These are phyloP conservation scores for Lamprotornis superbus DNA, from an alignment of 2,113 vertebrate species.

Conservation along the genomic window DNA sequence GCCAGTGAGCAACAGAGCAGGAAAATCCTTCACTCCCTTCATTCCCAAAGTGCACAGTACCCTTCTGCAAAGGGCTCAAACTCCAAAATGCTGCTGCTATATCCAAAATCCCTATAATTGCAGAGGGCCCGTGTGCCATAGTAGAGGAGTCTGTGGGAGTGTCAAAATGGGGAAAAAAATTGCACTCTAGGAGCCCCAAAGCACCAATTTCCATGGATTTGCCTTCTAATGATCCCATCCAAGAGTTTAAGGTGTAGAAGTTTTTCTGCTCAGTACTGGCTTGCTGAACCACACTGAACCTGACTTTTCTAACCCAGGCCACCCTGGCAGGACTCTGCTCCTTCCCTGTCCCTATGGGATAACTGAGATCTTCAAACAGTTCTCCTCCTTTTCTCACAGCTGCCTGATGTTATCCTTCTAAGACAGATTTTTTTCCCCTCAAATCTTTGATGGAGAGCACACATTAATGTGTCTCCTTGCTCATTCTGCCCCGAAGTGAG, in stretches of 20 bases:
- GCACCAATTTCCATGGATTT: neutral
- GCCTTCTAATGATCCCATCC: neutral
- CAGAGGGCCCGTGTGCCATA: neutral
- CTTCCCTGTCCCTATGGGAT: neutral
- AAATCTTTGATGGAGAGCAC: neutral
- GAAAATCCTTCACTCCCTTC: neutral
- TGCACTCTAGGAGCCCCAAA: neutral
- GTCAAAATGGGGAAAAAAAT: accelerated
- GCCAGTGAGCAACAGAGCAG: neutral
- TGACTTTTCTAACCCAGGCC: neutral
- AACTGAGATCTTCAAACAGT: neutral
- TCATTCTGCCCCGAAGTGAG: neutral
- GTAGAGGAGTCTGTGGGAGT: neutral
- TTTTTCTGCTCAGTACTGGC: neutral
- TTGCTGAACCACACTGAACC: neutral
- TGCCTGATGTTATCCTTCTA: neutral
- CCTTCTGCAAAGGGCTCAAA: neutral
- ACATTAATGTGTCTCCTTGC: neutral
- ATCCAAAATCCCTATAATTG: neutral
- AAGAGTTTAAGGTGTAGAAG: neutral
- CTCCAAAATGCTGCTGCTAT: neutral
- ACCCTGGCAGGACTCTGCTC: neutral
- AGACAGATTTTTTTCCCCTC: accelerated
- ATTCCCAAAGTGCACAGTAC: neutral
- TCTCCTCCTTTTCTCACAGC: neutral